Conservation (phyloP, 92 coral and sea anemone species). For the Phenganax stokvisi region DNA sequence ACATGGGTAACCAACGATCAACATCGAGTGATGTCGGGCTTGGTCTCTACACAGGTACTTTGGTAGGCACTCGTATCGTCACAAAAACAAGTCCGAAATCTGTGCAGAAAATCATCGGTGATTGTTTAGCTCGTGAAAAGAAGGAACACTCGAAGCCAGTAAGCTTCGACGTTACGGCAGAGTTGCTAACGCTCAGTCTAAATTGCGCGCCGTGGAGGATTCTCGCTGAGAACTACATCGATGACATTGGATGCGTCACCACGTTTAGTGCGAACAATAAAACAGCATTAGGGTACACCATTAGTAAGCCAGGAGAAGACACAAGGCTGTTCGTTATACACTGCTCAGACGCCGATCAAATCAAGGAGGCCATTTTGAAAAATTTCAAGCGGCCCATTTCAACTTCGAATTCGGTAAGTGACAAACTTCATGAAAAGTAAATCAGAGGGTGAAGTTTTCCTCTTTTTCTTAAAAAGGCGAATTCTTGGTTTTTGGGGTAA, state of each 20-base stretch:
- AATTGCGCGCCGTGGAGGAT: conserved; percentile 91
- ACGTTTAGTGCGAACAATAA: conserved; percentile 57
- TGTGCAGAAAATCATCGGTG: conserved; percentile 61
- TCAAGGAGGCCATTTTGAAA: conserved; percentile 57
- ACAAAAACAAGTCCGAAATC: conserved; percentile 73
- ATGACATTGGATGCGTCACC: conserved; percentile 70
- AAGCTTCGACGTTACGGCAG: conserved; percentile 72
- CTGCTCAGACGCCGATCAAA: conserved; percentile 63
- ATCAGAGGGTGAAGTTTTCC: too few relatives aligned
- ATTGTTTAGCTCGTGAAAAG: conserved; percentile 57
- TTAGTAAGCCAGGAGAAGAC: conserved; percentile 62
- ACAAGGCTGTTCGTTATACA: conserved; percentile 67
- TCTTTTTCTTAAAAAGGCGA: too few relatives aligned
- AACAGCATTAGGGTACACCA: conserved; percentile 61
- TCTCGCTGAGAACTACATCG: conserved; percentile 65
- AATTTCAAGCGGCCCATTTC: conserved; percentile 64
- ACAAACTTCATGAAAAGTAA: too few relatives aligned
- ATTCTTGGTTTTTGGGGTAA: too few relatives aligned
- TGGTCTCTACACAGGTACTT: conserved; percentile 73
- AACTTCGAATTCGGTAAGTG: conserved; percentile 56
- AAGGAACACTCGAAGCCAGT: conserved; percentile 62
- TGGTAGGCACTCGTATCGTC: conserved; percentile 54
- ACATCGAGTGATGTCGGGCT: conserved; percentile 42
- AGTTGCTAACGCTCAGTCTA: conserved; percentile 71
- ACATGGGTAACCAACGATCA: conserved; percentile 30